These are phyloP conservation scores for Etheostoma spectabile DNA, from an alignment of 2,113 vertebrate genomes.

Conservation along the genomic window DNA sequence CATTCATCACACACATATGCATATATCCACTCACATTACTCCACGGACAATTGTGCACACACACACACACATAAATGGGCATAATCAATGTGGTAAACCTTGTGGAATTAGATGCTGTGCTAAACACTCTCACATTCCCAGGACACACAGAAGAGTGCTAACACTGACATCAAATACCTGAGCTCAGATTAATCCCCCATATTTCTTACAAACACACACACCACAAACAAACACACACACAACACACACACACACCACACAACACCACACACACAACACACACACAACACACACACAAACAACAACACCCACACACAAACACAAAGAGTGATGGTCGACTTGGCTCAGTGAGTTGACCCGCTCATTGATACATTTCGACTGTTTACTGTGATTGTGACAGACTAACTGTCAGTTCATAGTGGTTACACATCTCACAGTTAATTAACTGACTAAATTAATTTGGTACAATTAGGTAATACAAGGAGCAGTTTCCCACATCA, in stretches of 20 bases:
- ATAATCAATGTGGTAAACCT: conserved; percentile 55
- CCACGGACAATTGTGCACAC: background rate
- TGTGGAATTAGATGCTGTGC: conserved; percentile 46
- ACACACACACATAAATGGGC: background rate
- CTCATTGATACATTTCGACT: conserved; percentile 26
- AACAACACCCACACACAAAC: conserved; percentile 19
- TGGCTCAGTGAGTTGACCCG: conserved; percentile 38
- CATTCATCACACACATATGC: conserved; percentile 4
- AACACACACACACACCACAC: conserved; percentile 34
- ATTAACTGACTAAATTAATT: conserved; percentile 20
- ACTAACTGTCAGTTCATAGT: background rate
- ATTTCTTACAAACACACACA: conserved; percentile 23
- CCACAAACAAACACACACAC: conserved; percentile 20
- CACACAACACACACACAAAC: background rate
- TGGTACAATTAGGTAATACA: conserved; percentile 23
- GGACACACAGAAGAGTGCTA: conserved; percentile 39
- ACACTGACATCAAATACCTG: conserved; percentile 63
- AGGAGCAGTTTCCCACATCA: conserved; percentile 10
- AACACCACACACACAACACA: conserved; percentile 36
- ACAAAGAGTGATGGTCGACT: too few relatives aligned
- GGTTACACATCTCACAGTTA: background rate
- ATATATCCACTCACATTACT: background rate
- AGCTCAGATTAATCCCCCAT: conserved; percentile 48
- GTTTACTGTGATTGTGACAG: conserved; percentile 25
- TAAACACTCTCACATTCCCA: conserved; percentile 64